These are phyloP conservation scores for Agriopis aurantiaria DNA, from an alignment of 2,888 invertebrate species.

Conservation along the genomic window DNA sequence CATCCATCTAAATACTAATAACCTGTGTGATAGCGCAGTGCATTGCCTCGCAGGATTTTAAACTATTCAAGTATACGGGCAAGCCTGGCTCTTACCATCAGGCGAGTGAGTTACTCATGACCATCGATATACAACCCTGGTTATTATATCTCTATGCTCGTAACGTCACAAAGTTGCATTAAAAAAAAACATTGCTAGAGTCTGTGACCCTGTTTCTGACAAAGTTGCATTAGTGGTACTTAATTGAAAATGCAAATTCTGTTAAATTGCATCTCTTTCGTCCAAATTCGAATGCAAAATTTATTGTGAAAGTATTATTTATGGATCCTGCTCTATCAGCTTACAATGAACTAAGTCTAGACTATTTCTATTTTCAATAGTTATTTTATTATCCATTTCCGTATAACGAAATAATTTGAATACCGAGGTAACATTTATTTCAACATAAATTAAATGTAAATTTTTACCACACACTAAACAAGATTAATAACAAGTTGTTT, in stretches of 20 bases:
- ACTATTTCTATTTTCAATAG: background rate
- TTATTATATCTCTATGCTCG: no score
- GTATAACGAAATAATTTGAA: background rate
- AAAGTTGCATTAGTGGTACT: background rate
- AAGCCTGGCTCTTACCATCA: no score
- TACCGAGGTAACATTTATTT: background rate
- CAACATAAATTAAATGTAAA: background rate
- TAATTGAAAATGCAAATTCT: slow-evolving; percentile 10
- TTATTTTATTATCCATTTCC: slow-evolving; percentile 1
- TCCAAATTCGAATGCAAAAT: slow-evolving; percentile 15
- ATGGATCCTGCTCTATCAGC: background rate
- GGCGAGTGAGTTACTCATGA: no score
- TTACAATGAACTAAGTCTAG: background rate
- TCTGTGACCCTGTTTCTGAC: slow-evolving; percentile 4
- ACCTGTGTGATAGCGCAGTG: no score
- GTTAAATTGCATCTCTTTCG: slow-evolving; percentile 8
- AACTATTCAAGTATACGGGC: no score
- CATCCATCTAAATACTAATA: no score
- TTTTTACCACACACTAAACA: background rate
- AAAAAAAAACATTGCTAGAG: background rate
- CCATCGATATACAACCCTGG: no score
- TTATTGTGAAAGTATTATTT: slow-evolving; percentile 14
- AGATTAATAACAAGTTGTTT: no score
- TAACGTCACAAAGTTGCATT: background rate
- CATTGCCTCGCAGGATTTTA: no score